Conservation (phyloP, 53 echinoderm and acorn worm genomes). For the Glandiceps talaboti region DNA sequence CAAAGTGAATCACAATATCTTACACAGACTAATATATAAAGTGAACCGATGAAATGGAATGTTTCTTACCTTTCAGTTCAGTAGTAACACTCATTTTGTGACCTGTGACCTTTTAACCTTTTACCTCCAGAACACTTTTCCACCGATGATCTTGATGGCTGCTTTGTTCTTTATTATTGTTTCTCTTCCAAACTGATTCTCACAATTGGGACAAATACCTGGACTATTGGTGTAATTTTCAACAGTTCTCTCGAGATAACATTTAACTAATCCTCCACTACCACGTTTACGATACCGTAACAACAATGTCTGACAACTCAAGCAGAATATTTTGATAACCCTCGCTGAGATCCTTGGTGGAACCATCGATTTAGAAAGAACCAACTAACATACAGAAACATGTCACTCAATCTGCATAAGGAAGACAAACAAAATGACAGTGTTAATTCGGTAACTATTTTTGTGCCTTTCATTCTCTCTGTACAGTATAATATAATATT, state of each 20-base stretch:
- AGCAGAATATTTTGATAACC: constrained; percentile 39
- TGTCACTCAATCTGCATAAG: no score
- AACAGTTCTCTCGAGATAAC: constrained; percentile 41
- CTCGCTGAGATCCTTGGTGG: constrained; percentile 27
- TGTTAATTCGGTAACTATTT: no score
- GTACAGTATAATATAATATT: no score
- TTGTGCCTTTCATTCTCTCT: no score
- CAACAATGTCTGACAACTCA: constrained; percentile 38
- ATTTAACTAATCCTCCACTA: constrained; percentile 49
- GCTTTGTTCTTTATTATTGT: constrained; percentile 43
- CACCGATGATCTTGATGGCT: constrained; percentile 46
- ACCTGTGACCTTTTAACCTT: no score
- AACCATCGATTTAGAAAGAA: no score
- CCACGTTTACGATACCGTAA: constrained; percentile 39
- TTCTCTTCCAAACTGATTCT: constrained; percentile 38
- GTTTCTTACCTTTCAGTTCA: not conserved
- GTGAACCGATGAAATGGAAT: not conserved
- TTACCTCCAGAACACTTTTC: constrained; percentile 51
- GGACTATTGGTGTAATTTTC: constrained; percentile 20
- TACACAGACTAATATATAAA: no score
- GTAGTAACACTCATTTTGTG: not conserved
- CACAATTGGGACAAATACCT: constrained; percentile 54
- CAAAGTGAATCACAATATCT: no score
- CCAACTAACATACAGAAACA: no score
- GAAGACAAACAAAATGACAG: no score